Evolutionary conservation across 2,113 vertebrate species (phyloP), one percentile per base, ranked within the genome.

Genomic region (Chaenogobius annularis): DNA sequence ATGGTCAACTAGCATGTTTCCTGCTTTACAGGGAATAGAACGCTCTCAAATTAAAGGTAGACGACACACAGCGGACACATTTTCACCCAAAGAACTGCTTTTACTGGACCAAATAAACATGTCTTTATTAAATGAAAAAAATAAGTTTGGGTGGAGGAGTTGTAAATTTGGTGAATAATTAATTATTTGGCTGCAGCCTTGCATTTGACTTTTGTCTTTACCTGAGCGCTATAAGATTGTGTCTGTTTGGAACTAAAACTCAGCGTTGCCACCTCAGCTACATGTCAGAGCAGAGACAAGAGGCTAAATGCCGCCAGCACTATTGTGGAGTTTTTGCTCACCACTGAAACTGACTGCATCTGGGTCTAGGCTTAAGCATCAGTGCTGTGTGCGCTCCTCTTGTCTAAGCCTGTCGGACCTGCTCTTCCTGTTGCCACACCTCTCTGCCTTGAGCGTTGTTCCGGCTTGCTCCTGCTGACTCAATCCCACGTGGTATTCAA

Each of bases 351-450:
- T 31, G 26, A 31, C 26, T 31, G 26, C 26, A 31, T 31, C 1
- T 31, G 26, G 26, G 26, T 4, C 26, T 31, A 31, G 26, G 26
- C 26, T 31, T 31, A 31, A 1, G 2, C 4, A 1, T 4, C 26
- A 31, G 26, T 31, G 26, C 26, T 31, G 66, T 43, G 37, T 77
- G 69, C 72, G 64, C 3, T 59, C 50, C 17, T 59, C 76, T 0
- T 82, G 80, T 79, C 46, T 14, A 44, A 85, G 70, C 88, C 72
- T 73, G 89, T 81, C 35, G 3, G 78, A 90, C 89, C 75, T 86
- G 89, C 63, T 74, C 20, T 47, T 78, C 81, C 70, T 75, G 85
- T 66, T 83, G 70, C 70, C 79, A 52, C 76, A 68, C 77, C 84
- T 73, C 10, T 35, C 55, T 37, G 47, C 35, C 31, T 3, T 31